Conservation (phyloP, 2,113 vertebrate species). For the Embiotoca jacksoni region DNA sequence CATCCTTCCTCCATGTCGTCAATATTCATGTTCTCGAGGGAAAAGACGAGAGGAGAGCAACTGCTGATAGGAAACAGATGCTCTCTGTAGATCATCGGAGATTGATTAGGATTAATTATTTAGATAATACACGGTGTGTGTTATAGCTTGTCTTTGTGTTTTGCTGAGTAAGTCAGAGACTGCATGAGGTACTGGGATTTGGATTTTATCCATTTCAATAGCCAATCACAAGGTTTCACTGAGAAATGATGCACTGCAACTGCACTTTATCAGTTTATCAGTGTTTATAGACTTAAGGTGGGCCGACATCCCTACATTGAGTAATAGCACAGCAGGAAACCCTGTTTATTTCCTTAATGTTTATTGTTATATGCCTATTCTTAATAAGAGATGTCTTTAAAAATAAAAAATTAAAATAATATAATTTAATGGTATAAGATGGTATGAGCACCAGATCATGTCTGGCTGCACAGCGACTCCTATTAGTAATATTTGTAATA, state of each 20-base stretch:
- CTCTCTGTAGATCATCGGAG: constrained; percentile 26
- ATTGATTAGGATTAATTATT: constrained; percentile 42
- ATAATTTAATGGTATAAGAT: too few species aligned
- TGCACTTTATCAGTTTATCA: neutral
- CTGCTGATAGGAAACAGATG: constrained; percentile 52
- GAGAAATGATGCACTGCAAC: neutral
- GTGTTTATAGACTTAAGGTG: neutral
- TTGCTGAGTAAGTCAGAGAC: constrained; percentile 28
- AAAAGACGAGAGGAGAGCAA: constrained; percentile 42
- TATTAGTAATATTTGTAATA: too few species aligned
- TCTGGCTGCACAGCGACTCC: too few species aligned
- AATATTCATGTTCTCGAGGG: constrained; percentile 70
- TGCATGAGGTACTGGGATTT: neutral
- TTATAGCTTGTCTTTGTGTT: constrained; percentile 19
- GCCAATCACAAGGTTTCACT: neutral
- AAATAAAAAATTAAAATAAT: too few species aligned
- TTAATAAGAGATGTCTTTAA: too few species aligned
- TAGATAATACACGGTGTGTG: neutral
- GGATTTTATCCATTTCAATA: neutral
- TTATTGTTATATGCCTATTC: neutral
- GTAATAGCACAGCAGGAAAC: neutral
- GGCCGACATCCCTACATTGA: neutral
- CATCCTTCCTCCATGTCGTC: constrained; percentile 66
- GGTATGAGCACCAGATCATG: too few species aligned
- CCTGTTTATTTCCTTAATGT: neutral